Base-by-base conservation (phyloP, 1,140 invertebrate species). In the Vanessa tameamea region DNA sequence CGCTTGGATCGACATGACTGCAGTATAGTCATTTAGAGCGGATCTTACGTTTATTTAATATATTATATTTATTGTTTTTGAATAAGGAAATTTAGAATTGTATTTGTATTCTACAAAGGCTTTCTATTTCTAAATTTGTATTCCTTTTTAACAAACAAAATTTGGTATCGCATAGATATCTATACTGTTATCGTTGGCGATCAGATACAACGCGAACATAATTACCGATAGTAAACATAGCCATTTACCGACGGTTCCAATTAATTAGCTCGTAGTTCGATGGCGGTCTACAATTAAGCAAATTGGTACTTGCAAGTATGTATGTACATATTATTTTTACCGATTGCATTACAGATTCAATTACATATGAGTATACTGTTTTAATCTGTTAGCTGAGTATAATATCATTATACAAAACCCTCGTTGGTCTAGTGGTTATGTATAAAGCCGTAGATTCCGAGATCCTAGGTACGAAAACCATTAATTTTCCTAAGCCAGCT, bases 21-120 rank as follows among this genome's bases (percentile, higher is more conserved):
- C 73, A 68, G 64, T 70, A 69, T 73, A 66, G 63, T 67, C 47
- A 51, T 79, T 76, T 68, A 47, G 61, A 74, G 72, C 31, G 69
- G 71, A 72, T 72, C 72, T 69, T 31, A 31, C 72, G 73, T 15
- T 51, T 51, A n/a, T 9, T 15, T 2, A n/a, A 15, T 13, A 51
- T 0, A 51, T 51, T 51, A 14, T n/a, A n/a, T 51, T 14, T 6
- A 51, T 14, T 51, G 9, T 51, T 51, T 20, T 43, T 43, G 8
- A 31, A 31, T 43, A 9, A 43, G 37, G 1, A 43, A 9, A 43
- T 43, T 3, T 43, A 43, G 1, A 43, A 43, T 43, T 43, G 7
- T 8, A 11, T 9, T 43, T 43, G 37, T 43, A 43, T 43, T 11
- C 0, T 43, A 3, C 26, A 31, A 31, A 31, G 26, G 3, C 6